phyloP scores from a whole-genome alignment of 2,888 invertebrate genomes.

The Apodemia duryi region DNA sequence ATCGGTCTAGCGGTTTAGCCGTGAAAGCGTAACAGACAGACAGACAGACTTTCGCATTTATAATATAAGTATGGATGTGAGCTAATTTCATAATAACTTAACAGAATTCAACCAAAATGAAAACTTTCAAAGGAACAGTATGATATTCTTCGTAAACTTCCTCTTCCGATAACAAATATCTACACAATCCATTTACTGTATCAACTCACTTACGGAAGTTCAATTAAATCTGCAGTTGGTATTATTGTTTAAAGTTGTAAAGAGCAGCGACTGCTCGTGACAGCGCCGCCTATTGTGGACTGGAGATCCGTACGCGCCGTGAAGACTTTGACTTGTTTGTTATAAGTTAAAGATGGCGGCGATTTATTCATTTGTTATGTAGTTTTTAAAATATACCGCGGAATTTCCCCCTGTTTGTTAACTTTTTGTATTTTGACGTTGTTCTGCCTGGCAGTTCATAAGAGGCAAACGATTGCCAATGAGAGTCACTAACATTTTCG shows the following conservation, averaged over 20 bases:
- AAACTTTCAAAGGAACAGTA: not conserved
- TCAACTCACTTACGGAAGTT: constrained; percentile 32
- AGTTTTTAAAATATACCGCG: too few relatives aligned
- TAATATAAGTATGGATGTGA: not conserved
- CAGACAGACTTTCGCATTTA: too few relatives aligned
- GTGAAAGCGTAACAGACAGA: too few relatives aligned
- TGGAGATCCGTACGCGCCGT: constrained; percentile 34
- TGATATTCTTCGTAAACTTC: constrained; percentile 7
- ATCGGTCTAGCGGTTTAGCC: too few relatives aligned
- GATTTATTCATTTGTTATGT: too few relatives aligned
- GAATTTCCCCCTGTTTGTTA: too few relatives aligned
- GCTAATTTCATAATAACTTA: constrained; percentile 28
- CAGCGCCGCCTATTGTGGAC: constrained; percentile 42
- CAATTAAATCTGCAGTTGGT: constrained; percentile 38
- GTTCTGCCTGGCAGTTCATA: too few relatives aligned
- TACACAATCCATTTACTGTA: constrained; percentile 27
- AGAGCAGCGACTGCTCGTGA: constrained; percentile 37
- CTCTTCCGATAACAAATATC: not conserved
- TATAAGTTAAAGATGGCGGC: not conserved
- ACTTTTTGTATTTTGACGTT: too few relatives aligned
- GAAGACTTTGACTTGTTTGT: constrained; percentile 24
- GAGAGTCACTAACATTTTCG: too few relatives aligned
- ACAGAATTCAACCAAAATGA: not conserved
- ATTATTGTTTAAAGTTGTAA: constrained; percentile 41
- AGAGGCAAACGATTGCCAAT: too few relatives aligned